A percentile compares a stretch with the other conserved stretches of the same genome.
phyloP scores from a whole-genome alignment of 2,888 invertebrate species.

The Diarsia brunnea region DNA sequence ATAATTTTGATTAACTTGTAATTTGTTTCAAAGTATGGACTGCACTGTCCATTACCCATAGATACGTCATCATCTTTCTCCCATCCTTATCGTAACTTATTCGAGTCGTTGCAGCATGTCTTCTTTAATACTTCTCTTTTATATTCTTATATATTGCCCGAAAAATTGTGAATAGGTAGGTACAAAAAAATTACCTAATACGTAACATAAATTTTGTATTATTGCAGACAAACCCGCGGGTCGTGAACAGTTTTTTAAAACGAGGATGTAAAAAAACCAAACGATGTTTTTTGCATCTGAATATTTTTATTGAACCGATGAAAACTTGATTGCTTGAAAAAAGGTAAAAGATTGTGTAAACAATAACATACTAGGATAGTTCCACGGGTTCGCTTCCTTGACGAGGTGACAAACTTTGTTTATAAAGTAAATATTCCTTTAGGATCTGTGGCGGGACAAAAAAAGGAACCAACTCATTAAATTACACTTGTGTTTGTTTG shows the following conservation, averaged over 20 bases:
- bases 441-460: constrained; percentile 34
- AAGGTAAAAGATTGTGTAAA: constrained; percentile 33
- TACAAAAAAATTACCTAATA: neutral
- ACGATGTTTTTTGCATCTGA: constrained; percentile 27
- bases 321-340: constrained; percentile 53
- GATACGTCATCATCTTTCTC: neutral
- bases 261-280: constrained; percentile 31
- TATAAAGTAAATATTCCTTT: constrained; percentile 42
- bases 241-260: neutral
- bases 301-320: constrained; percentile 52
- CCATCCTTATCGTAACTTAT: neutral
- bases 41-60: neutral
- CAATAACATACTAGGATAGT: constrained; percentile 47
- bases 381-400: constrained; percentile 54
- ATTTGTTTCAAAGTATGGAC: neutral
- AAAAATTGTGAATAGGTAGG: neutral
- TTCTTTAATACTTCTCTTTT: neutral
- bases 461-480: constrained; percentile 22
- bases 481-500: constrained; percentile 20
- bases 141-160: neutral
- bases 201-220: neutral
- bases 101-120: neutral
- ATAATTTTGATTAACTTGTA: neutral
- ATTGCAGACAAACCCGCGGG: neutral
- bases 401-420: constrained; percentile 50